Evolutionary conservation across 1,140 invertebrate species (phyloP).

Genomic region (Octopus sinensis): DNA sequence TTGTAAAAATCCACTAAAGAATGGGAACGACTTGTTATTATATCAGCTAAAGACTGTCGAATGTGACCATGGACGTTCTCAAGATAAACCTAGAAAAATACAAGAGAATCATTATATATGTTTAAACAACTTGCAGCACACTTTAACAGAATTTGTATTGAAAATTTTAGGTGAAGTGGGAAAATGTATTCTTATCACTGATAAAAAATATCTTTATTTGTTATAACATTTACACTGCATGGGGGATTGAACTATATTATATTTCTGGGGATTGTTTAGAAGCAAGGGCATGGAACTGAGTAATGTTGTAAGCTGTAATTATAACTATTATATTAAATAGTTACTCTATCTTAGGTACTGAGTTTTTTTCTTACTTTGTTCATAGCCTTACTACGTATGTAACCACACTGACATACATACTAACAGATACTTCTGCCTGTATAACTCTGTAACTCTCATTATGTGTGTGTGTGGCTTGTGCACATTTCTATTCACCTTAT

Average conservation of each 20-base stretch:
- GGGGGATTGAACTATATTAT: neutral
- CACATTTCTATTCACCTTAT: too few relatives aligned
- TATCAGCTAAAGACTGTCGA: constrained; percentile 24
- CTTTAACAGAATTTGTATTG: neutral
- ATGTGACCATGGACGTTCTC: constrained; percentile 30
- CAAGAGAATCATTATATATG: neutral
- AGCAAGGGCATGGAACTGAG: neutral
- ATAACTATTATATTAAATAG: too few relatives aligned
- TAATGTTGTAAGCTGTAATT: neutral
- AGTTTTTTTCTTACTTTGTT: too few relatives aligned
- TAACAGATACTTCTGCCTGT: too few relatives aligned
- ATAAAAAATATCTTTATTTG: too few relatives aligned
- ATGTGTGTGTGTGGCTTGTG: too few relatives aligned
- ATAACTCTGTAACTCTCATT: too few relatives aligned
- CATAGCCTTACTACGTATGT: too few relatives aligned
- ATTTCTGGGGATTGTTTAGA: neutral
- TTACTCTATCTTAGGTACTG: too few relatives aligned
- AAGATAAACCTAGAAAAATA: constrained; percentile 16
- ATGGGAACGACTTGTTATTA: constrained; percentile 28
- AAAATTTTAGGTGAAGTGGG: neutral
- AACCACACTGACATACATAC: too few relatives aligned
- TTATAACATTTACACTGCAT: neutral
- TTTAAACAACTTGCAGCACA: neutral
- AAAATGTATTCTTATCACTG: too few relatives aligned
- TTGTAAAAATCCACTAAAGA: constrained; percentile 63